These are phyloP conservation scores for Holotrichia oblita DNA, from an alignment of 1,140 invertebrate species.

Conservation along the genomic window DNA sequence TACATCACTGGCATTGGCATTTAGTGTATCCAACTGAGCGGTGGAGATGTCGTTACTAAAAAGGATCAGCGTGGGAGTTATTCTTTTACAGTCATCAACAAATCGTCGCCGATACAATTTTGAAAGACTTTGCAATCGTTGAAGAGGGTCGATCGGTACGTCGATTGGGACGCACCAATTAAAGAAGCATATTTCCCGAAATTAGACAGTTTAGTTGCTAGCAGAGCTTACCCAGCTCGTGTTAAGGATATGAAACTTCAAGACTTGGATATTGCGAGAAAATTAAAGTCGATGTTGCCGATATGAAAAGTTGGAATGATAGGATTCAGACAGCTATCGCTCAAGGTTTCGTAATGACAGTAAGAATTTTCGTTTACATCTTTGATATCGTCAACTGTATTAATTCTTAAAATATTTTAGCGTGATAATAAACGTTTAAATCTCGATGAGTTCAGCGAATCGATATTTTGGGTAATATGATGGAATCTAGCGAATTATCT, in stretches of 20 bases:
- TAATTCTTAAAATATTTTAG: neutral
- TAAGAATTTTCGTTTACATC: no score
- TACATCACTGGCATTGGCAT: conserved; percentile 87
- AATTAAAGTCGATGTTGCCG: conserved; percentile 71
- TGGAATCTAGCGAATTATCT: conserved; percentile 61
- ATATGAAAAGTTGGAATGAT: conserved; percentile 79
- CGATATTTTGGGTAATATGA: conserved; percentile 63
- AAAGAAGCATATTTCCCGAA: conserved; percentile 77
- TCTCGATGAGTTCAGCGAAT: conserved; percentile 59
- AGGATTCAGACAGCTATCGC: conserved; percentile 80
- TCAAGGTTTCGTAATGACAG: neutral
- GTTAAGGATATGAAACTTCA: conserved; percentile 67
- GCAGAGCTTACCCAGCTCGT: conserved; percentile 71
- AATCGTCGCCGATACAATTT: conserved; percentile 75
- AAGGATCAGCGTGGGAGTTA: conserved; percentile 76
- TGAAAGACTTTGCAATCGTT: conserved; percentile 72
- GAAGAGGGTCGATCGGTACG: conserved; percentile 66
- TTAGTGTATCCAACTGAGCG: conserved; percentile 77
- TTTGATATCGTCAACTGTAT: no score
- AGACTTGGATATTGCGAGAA: conserved; percentile 75
- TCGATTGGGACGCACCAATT: conserved; percentile 70
- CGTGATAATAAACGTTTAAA: neutral
- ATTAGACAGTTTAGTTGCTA: conserved; percentile 71
- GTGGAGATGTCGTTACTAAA: conserved; percentile 65
- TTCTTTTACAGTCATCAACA: conserved; percentile 83